Evolutionary conservation across 1,140 invertebrate genomes (phyloP).

Genomic region (Coenobita brevimanus): DNA sequence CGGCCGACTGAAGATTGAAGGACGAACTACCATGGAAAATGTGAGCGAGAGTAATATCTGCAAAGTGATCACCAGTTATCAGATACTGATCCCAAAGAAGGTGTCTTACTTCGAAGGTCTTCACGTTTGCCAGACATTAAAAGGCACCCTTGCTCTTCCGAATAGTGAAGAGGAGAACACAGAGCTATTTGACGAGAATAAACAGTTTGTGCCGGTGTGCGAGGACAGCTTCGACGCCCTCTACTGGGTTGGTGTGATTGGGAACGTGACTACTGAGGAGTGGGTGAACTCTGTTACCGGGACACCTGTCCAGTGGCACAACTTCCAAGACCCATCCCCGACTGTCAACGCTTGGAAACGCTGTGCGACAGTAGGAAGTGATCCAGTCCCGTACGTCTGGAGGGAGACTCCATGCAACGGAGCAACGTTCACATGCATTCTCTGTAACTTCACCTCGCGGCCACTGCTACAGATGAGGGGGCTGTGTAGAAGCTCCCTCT

Average conservation of each 20-base stretch:
- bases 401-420: not conserved
- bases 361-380: not conserved
- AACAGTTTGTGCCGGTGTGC: conserved; percentile 14
- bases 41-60: conserved; percentile 1
- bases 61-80: not conserved
- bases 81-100: conserved; percentile 32
- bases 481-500: conserved; percentile 4
- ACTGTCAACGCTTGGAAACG: not conserved
- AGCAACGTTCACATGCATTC: conserved; percentile 4
- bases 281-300: not conserved
- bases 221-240: not conserved
- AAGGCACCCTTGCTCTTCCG: conserved; percentile 6
- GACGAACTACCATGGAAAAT: not conserved
- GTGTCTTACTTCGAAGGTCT: conserved; percentile 1
- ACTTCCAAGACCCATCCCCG: not conserved
- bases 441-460: conserved; percentile 10
- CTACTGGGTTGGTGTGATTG: conserved; percentile 35
- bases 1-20: not conserved
- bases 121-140: not conserved
- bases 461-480: conserved; percentile 4
- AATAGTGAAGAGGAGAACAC: conserved; percentile 8
- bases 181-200: conserved; percentile 5
- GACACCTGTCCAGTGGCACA: not conserved
- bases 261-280: not conserved
- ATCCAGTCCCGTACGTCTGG: not conserved